Conservation (phyloP, 1,140 invertebrate genomes). For the Drosophila virilis region DNA sequence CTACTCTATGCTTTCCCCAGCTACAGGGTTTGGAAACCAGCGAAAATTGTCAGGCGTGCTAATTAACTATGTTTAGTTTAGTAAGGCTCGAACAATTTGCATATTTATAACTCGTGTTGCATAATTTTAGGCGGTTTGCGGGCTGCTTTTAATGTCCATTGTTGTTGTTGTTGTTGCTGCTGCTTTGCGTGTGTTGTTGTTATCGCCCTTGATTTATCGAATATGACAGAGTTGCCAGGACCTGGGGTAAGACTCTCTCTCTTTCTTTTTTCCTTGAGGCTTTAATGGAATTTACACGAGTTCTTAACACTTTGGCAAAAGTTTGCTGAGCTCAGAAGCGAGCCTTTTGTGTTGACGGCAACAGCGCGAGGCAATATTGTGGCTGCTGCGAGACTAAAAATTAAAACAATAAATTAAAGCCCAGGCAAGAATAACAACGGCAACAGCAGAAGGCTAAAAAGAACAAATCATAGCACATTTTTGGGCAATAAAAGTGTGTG, state of each 20-base stretch:
- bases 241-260: constrained; percentile 7
- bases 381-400: constrained; percentile 65
- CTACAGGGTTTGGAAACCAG: background rate
- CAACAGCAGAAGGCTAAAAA: constrained; percentile 4
- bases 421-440: constrained; percentile 20
- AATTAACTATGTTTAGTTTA: constrained; percentile 76
- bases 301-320: constrained; percentile 73
- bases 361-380: constrained; percentile 62
- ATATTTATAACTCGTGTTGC: constrained; percentile 72
- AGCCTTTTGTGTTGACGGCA: constrained; percentile 15
- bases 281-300: constrained; percentile 80
- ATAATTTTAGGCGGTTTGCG: constrained; percentile 59
- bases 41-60: constrained; percentile 50
- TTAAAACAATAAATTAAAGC: constrained; percentile 77
- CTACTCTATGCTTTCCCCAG: too few relatives aligned
- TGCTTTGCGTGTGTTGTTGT: constrained; percentile 22
- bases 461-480: constrained; percentile 51
- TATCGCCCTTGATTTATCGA: constrained; percentile 61
- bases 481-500: constrained; percentile 52
- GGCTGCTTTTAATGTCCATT: constrained; percentile 57
- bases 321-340: constrained; percentile 19
- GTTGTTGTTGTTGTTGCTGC: constrained; percentile 29
- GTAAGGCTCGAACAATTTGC: constrained; percentile 53
- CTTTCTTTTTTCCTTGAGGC: constrained; percentile 28
- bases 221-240: constrained; percentile 38